A percentile compares a stretch with the other conserved stretches of the same genome.
These are phyloP conservation scores for Echinometra lucunter DNA, from an alignment of 53 echinoderm and acorn worm species.

Conservation along the genomic window DNA sequence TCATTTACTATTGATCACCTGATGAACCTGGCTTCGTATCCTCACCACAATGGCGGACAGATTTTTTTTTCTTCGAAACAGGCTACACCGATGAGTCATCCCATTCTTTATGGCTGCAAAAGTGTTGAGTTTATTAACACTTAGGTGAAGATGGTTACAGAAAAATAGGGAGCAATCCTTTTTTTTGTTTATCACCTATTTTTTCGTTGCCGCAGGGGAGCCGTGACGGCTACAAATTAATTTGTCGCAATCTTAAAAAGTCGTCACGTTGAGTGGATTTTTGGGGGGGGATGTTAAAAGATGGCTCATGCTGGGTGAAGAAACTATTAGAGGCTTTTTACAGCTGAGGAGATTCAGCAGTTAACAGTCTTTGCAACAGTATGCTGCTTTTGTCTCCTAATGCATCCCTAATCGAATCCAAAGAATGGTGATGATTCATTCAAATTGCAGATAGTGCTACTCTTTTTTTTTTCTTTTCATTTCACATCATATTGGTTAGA, in stretches of 20 bases:
- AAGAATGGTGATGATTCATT: conserved; percentile 48
- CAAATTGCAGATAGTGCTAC: background rate
- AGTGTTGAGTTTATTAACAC: conserved; percentile 68
- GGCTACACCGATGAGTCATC: conserved; percentile 50
- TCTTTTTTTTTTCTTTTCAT: background rate
- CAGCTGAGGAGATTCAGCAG: conserved; percentile 6
- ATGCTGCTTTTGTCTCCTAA: conserved; percentile 1
- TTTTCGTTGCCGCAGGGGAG: background rate
- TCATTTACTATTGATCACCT: conserved; percentile 59
- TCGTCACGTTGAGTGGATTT: background rate
- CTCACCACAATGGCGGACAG: background rate
- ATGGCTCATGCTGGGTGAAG: conserved; percentile 1
- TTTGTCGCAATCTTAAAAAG: conserved; percentile 36
- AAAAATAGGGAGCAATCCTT: background rate
- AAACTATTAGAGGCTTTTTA: background rate
- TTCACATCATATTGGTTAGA: conserved; percentile 37
- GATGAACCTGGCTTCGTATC: conserved; percentile 50
- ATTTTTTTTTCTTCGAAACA: background rate
- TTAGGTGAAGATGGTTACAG: conserved; percentile 28
- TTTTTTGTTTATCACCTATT: background rate
- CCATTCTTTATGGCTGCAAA: conserved; percentile 38
- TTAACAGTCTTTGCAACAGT: conserved; percentile 15
- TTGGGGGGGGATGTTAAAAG: background rate
- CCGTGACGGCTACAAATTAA: conserved; percentile 22
- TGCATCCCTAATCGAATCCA: conserved; percentile 33